Conservation (phyloP, 2,797 vertebrate genomes). For the Schizopygopsis pylzovi region DNA sequence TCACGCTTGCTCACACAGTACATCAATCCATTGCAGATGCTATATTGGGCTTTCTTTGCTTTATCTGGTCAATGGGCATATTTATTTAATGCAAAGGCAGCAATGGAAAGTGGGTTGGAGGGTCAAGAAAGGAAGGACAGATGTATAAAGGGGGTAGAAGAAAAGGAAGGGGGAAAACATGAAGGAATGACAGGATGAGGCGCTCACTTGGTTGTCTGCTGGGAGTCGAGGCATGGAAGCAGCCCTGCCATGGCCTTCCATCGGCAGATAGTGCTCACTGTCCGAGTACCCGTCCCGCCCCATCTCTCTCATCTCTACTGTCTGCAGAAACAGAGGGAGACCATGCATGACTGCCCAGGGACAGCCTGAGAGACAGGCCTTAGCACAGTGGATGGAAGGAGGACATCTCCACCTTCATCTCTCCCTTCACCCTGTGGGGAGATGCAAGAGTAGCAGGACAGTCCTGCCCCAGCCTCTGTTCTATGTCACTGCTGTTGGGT, state of each 20-base stretch:
- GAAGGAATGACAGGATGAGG: constrained; percentile 76
- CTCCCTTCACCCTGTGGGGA: constrained; percentile 59
- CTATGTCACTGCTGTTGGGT: background rate
- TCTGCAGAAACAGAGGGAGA: constrained; percentile 85
- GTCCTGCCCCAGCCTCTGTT: constrained; percentile 47
- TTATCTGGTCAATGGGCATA: background rate
- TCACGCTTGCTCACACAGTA: background rate
- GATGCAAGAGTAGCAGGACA: constrained; percentile 53
- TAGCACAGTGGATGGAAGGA: constrained; percentile 58
- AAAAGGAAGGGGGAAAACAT: constrained; percentile 44
- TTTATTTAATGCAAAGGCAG: constrained; percentile 17
- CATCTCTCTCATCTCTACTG: constrained; percentile 97
- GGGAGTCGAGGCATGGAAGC: constrained; percentile 97
- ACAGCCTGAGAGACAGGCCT: constrained; percentile 52
- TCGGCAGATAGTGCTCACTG: constrained; percentile 92
- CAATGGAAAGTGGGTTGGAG: constrained; percentile 33
- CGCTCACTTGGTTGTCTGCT: constrained; percentile 97
- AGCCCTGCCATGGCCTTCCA: constrained; percentile 93
- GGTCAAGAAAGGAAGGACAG: constrained; percentile 39
- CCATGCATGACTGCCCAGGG: constrained; percentile 73
- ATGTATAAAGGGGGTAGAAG: constrained; percentile 55
- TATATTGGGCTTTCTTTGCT: constrained; percentile 9
- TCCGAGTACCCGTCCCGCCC: constrained; percentile 92
- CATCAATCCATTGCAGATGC: background rate
- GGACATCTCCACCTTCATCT: constrained; percentile 39